Evolutionary conservation across 2,113 vertebrate genomes (phyloP).

Genomic region (Hylia prasina): DNA sequence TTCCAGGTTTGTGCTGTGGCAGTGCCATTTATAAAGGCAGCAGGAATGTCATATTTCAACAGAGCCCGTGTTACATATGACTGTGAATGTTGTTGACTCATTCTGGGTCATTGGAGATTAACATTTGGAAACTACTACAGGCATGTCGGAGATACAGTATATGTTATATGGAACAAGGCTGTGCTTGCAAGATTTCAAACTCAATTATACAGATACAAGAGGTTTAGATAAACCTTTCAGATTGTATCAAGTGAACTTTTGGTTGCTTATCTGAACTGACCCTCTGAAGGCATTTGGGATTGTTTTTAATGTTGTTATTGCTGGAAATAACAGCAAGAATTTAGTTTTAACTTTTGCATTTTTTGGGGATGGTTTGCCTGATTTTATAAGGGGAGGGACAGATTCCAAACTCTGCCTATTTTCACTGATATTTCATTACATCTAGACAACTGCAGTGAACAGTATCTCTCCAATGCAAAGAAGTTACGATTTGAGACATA

Average conservation of each 20-base stretch:
- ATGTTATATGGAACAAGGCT: background rate
- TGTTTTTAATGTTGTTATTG: background rate
- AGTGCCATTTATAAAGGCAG: background rate
- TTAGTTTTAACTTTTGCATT: background rate
- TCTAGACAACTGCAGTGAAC: background rate
- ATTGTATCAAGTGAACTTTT: conserved; percentile 42
- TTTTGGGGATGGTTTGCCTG: background rate
- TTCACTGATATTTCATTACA: background rate
- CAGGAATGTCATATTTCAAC: background rate
- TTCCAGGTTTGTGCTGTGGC: background rate
- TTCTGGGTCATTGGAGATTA: background rate
- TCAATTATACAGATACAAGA: conserved; percentile 24
- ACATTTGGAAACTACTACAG: conserved; percentile 31
- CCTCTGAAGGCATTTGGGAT: background rate
- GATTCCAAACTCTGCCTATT: background rate
- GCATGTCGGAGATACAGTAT: background rate
- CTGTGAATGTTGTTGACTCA: background rate
- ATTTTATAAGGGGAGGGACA: background rate
- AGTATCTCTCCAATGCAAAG: background rate
- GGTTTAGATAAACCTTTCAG: conserved; percentile 26
- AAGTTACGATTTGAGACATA: background rate
- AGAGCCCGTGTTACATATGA: background rate
- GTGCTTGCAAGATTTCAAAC: conserved; percentile 40
- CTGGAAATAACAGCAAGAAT: background rate
- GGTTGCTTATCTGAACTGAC: conserved; percentile 37